Conservation (phyloP, 2,888 invertebrate species). For the Ormyrus pomaceus region DNA sequence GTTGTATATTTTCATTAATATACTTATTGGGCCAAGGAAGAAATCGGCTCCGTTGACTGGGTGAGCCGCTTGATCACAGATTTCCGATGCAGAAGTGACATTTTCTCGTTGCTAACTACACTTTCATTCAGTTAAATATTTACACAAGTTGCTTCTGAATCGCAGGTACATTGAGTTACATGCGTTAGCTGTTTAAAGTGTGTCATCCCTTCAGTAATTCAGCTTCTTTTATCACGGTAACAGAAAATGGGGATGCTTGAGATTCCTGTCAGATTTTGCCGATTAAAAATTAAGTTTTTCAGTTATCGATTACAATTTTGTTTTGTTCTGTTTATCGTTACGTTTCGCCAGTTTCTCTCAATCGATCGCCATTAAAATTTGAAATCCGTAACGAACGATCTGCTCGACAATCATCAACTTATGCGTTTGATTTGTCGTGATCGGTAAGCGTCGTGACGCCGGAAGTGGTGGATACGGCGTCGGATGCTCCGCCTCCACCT, state of each 20-base stretch:
- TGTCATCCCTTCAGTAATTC: neutral
- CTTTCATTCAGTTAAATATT: constrained; percentile 16
- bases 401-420: constrained; percentile 62
- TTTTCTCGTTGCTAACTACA: constrained; percentile 27
- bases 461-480: constrained; percentile 82
- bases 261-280: no score
- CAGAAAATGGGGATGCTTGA: neutral
- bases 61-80: constrained; percentile 36
- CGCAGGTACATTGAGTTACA: constrained; percentile 16
- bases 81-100: constrained; percentile 55
- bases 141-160: constrained; percentile 36
- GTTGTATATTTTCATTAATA: neutral
- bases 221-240: neutral
- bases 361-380: neutral
- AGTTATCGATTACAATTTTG: neutral
- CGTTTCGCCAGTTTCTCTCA: neutral
- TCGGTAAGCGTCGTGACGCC: constrained; percentile 82
- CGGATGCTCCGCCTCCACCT: constrained; percentile 75
- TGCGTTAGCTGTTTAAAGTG: neutral
- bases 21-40: neutral
- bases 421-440: constrained; percentile 82
- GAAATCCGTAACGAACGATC: neutral
- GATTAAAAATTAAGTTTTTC: neutral
- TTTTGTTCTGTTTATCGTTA: neutral
- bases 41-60: neutral